A percentile compares a stretch with the other conserved stretches of the same genome.
Conservation (phyloP, 1,140 invertebrate species). For the Hesperophylax magnus region DNA sequence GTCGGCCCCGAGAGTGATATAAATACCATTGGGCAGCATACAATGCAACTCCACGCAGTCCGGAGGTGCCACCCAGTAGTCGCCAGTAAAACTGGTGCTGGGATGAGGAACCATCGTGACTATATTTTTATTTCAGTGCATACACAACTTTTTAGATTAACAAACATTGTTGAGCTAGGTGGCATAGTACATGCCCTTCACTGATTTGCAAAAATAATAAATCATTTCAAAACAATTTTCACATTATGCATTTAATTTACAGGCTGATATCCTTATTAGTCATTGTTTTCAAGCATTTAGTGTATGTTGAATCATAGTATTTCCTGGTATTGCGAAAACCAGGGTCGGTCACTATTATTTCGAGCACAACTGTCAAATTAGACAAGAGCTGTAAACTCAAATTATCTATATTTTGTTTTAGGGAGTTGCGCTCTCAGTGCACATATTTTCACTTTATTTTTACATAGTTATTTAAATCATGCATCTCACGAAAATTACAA, state of each 20-base stretch:
- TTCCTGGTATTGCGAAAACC: conserved; percentile 70
- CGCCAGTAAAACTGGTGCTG: conserved; percentile 73
- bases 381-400: not conserved
- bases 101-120: conserved; percentile 77
- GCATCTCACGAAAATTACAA: conserved; percentile 48
- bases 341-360: conserved; percentile 60
- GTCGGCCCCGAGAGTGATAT: conserved; percentile 79
- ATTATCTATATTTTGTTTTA: no score
- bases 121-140: conserved; percentile 29
- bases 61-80: conserved; percentile 76
- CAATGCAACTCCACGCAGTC: conserved; percentile 82
- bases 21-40: conserved; percentile 88
- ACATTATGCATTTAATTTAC: not conserved
- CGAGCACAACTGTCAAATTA: conserved; percentile 31
- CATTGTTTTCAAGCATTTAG: conserved; percentile 46
- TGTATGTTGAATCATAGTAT: conserved; percentile 69
- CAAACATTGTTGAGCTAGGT: conserved; percentile 8
- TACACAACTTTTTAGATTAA: conserved; percentile 23
- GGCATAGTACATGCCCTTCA: not conserved
- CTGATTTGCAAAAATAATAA: conserved; percentile 26
- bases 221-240: conserved; percentile 1
- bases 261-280: conserved; percentile 44
- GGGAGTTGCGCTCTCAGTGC: not conserved
- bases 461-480: conserved; percentile 12
- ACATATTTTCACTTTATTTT: conserved; percentile 14